Evolutionary conservation across 2,888 invertebrate species (phyloP), one percentile per base, ranked within the genome.

Genomic region (Trissoscelio sp.): DNA sequence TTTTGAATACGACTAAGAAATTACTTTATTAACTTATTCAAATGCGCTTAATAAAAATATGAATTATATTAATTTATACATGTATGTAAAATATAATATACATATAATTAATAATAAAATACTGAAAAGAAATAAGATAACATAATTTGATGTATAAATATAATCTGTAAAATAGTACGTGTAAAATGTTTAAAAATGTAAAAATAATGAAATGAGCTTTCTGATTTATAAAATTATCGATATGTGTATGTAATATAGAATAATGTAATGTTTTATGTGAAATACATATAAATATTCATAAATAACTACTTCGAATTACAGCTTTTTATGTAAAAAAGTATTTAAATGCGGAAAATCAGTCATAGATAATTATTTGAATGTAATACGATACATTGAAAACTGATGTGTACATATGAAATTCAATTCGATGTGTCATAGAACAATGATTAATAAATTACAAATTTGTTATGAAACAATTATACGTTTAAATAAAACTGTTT

Each of bases 271-370:
- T 70, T 70, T 46, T 12, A 28, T 46, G 55, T 58, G 57, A 34
- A 46, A 53, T 46, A 55, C 5, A 18, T 22, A 70, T 16, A 55
- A 16, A 67, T 34, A 55, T 28, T 57, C 3, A 31, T 69, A 18
- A 69, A 42, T 12, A 20, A 22, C 64, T 31, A 22, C 42, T 64
- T 53, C n/a, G 14, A 67, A 75, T 48, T 58, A 46, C 73, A 74
- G 58, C 51, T 73, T 79, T 80, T 74, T 79, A 80, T 75, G 82
- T 37, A 53, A 78, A 80, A 58, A 75, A 75, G 60, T 44, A 79
- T 44, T 42, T 31, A 42, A 67, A 66, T 42, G 16, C 11, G 44
- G 12, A 60, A 51, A 3, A 16, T 2, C 7, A 48, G 34, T 48
- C 12, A 24, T 34, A 31, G 9, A 51, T 5, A 72, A 18, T 39